Conservation (phyloP, 1,140 invertebrate genomes). For the Papilio helenus region DNA sequence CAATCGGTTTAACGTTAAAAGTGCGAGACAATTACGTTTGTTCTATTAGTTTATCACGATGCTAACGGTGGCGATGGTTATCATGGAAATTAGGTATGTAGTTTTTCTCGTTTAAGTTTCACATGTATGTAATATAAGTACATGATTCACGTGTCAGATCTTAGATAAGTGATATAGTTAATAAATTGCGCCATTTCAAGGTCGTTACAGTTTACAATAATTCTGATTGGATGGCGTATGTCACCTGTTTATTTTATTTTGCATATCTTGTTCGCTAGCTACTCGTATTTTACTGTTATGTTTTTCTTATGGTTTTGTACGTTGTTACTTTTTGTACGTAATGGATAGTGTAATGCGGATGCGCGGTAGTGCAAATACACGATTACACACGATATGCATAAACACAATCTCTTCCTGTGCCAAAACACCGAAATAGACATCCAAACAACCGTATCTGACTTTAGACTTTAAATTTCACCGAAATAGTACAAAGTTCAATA, state of each 20-base stretch:
- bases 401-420: constrained; percentile 44
- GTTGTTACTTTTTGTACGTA: neutral
- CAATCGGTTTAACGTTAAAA: constrained; percentile 10
- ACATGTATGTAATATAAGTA: neutral
- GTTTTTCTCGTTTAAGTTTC: neutral
- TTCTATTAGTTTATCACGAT: neutral
- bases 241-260: constrained; percentile 15
- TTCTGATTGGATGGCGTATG: constrained; percentile 23
- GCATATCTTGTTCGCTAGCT: neutral
- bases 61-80: neutral
- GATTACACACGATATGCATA: constrained; percentile 30
- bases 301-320: neutral
- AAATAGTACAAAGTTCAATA: constrained; percentile 78
- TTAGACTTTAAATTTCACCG: constrained; percentile 70
- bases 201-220: constrained; percentile 5
- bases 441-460: constrained; percentile 67
- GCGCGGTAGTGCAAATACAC: neutral
- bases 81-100: neutral
- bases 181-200: constrained; percentile 3
- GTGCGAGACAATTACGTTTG: neutral
- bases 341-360: neutral
- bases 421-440: constrained; percentile 53
- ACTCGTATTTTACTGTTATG: neutral
- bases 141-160: neutral
- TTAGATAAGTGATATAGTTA: constrained; percentile 14